phyloP scores from a whole-genome alignment of 2,113 vertebrate genomes.

The Mungos mungo region DNA sequence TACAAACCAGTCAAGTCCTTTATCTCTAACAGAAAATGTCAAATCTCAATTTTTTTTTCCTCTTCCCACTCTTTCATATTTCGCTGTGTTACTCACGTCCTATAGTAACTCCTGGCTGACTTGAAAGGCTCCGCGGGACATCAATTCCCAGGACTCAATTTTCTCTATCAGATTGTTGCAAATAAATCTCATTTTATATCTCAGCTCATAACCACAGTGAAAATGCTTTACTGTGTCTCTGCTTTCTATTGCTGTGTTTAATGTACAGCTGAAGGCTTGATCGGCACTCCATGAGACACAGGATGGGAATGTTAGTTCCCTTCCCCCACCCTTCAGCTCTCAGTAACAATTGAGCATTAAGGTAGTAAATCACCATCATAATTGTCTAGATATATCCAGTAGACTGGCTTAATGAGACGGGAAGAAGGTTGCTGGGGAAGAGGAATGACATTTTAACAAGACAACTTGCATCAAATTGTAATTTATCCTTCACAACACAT shows the following conservation, averaged over 20 bases:
- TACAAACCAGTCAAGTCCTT: constrained; percentile 73
- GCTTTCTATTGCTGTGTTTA: constrained; percentile 60
- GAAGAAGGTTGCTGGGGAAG: constrained; percentile 73
- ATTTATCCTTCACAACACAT: constrained; percentile 69
- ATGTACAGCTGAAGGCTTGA: constrained; percentile 61
- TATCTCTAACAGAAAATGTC: constrained; percentile 77
- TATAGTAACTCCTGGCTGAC: constrained; percentile 50
- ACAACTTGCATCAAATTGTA: constrained; percentile 54
- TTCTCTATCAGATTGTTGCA: constrained; percentile 79
- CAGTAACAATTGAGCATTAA: constrained; percentile 31
- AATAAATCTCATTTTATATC: constrained; percentile 80
- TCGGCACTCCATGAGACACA: not conserved
- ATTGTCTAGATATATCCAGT: constrained; percentile 71
- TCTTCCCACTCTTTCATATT: constrained; percentile 59
- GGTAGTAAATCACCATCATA: constrained; percentile 74
- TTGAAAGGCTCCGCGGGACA: constrained; percentile 72
- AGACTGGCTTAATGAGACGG: constrained; percentile 75
- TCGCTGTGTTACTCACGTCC: constrained; percentile 68
- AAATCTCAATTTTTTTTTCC: constrained; percentile 62
- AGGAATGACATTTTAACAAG: constrained; percentile 77
- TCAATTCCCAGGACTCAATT: constrained; percentile 78
- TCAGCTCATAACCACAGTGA: constrained; percentile 26
- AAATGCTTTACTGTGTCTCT: constrained; percentile 60
- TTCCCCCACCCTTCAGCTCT: not conserved
- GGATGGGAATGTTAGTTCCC: not conserved